Evolutionary conservation across 2,888 invertebrate genomes (phyloP), one percentile per base, ranked within the genome.

Genomic region (Adelognathus sp.): DNA sequence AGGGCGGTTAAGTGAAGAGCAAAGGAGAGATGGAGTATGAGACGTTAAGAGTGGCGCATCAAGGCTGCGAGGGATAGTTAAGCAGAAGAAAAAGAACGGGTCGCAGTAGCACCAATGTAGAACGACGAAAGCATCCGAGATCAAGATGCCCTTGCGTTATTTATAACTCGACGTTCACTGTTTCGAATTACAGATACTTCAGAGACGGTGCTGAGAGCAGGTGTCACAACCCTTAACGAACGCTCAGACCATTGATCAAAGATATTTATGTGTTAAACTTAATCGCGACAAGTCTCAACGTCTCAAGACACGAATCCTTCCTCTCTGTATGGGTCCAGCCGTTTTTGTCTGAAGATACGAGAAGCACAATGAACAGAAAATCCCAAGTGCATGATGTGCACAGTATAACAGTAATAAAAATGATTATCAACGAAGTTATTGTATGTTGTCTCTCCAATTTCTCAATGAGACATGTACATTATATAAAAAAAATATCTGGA

Each of bases 121-220:
- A 50, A 71, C 31, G 60, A 46, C 39, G 60, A 46, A 52, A 61
- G 54, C n/a, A 60, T 14, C 21, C 11, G 24, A 18, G 44, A 36
- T 74, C 29, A 33, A 79, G 71, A 71, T 54, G 66, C 16, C 61
- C 71, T 75, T 63, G 61, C 56, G 72, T 79, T 79, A 75, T 79
- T 72, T 79, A 79, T 72, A 72, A 72, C 61, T 46, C 63, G 63
- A 46, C 56, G 56, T 54, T 72, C 56, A 50, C 75, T 79, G 63
- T 76, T 79, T 79, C 72, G 79, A 79, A 79, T 79, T 58, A 72
- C 79, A 79, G 72, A 79, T 79, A 63, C 56, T 24, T 33, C n/a
- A 52, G 31, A 44, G 46, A 52, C 60, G 44, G 52, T 21, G 46
- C 24, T 14, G 56, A 61, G 44, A 67, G 71, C 54, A 33, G 44